Evolutionary conservation across 2,113 vertebrate species (phyloP).

Genomic region (Notothenia coriiceps): DNA sequence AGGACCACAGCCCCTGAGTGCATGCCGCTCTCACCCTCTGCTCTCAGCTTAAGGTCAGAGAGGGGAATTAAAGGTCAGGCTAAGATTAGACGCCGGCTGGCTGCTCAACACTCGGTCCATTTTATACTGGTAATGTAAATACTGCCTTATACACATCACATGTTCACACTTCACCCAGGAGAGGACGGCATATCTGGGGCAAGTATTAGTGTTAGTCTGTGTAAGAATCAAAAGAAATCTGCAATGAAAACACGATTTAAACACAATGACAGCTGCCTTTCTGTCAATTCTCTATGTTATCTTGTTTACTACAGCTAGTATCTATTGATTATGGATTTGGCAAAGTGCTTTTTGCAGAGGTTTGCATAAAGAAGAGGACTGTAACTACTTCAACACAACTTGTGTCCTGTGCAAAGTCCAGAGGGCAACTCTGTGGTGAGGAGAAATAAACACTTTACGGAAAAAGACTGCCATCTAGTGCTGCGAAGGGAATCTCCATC

Average conservation of each 20-base stretch:
- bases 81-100: slow-evolving; percentile 71
- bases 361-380: neutral
- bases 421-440: neutral
- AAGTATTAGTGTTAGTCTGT: neutral
- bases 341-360: too few species aligned
- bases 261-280: neutral
- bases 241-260: too few species aligned
- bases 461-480: slow-evolving; percentile 66
- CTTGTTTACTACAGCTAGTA: too few species aligned
- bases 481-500: neutral
- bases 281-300: neutral
- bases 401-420: slow-evolving; percentile 41
- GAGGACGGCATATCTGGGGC: neutral
- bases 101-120: slow-evolving; percentile 27
- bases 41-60: slow-evolving; percentile 74
- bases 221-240: neutral
- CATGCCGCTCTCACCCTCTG: slow-evolving; percentile 42
- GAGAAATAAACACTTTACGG: neutral
- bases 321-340: too few species aligned
- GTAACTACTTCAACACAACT: neutral
- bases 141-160: slow-evolving; percentile 30
- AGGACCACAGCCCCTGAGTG: slow-evolving; percentile 47
- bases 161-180: neutral
- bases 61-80: slow-evolving; percentile 78
- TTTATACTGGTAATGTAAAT: slow-evolving; percentile 53